These are phyloP conservation scores for Chaetura pelagica DNA, from an alignment of 2,113 vertebrate genomes.

Conservation along the genomic window DNA sequence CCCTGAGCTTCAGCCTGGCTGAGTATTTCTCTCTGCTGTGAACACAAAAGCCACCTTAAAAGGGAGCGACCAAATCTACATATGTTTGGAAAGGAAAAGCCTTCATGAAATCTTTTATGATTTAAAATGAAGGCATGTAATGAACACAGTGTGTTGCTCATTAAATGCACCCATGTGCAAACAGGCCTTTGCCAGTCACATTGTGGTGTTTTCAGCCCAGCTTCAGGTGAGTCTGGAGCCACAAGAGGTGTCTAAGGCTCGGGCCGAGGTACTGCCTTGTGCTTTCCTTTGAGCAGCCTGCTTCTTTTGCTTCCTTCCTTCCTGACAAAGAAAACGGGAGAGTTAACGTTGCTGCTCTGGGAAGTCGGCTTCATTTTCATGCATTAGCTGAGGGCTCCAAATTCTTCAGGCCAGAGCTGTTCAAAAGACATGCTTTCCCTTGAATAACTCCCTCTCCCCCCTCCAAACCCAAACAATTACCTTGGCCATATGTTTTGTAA, in stretches of 20 bases:
- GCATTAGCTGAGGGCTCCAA: background rate
- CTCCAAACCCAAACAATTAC: constrained; percentile 19
- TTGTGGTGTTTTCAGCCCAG: background rate
- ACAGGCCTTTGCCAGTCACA: background rate
- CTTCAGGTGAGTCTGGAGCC: background rate
- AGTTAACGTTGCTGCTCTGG: rapidly evolving
- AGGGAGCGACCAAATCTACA: background rate
- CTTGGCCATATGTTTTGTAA: constrained; percentile 43
- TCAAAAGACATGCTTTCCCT: background rate
- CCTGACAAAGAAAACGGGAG: background rate
- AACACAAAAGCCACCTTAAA: constrained; percentile 60
- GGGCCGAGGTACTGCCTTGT: rapidly evolving
- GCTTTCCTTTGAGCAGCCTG: background rate
- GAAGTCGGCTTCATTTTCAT: background rate
- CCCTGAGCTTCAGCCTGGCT: constrained; percentile 23
- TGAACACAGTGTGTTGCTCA: constrained; percentile 38
- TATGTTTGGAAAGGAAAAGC: constrained; percentile 50
- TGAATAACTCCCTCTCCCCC: background rate
- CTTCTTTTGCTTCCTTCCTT: background rate
- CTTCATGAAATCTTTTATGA: constrained; percentile 22
- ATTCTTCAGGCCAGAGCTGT: constrained; percentile 10
- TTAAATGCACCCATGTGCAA: background rate
- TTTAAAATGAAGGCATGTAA: constrained; percentile 33
- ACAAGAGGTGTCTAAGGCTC: background rate
- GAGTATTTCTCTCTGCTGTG: constrained; percentile 2